Percentiles rank a stretch among this genome's conserved stretches.
phyloP scores from a whole-genome alignment of 2,797 vertebrate genomes.

The Craterocephalus amniculus region DNA sequence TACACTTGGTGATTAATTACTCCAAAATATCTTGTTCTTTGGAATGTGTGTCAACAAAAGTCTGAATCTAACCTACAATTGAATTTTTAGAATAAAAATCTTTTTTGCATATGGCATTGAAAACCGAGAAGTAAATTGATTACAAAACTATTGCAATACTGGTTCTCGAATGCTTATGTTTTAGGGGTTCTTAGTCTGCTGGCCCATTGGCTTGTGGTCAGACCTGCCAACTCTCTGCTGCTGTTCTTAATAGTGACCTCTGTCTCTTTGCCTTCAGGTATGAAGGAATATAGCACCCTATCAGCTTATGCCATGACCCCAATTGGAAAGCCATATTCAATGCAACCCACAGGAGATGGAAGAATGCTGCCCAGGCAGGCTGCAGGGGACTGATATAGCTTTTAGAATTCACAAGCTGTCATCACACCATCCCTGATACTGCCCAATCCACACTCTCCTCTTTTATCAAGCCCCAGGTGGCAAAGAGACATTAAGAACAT shows the following conservation, averaged over 20 bases:
- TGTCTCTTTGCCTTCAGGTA: slow-evolving; percentile 59
- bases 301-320: slow-evolving; percentile 75
- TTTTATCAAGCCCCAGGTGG: slow-evolving; percentile 58
- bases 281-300: slow-evolving; percentile 73
- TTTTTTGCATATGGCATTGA: not conserved
- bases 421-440: slow-evolving; percentile 56
- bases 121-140: not conserved
- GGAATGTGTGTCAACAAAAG: too few relatives aligned
- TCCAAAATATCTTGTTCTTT: too few relatives aligned
- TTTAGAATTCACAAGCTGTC: slow-evolving; percentile 76
- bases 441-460: slow-evolving; percentile 31
- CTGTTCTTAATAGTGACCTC: slow-evolving; percentile 59
- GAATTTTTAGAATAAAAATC: not conserved
- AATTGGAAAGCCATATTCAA: slow-evolving; percentile 81
- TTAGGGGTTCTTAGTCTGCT: slow-evolving; percentile 2
- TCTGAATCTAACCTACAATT: too few relatives aligned
- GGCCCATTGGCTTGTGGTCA: slow-evolving; percentile 43
- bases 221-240: slow-evolving; percentile 22
- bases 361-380: slow-evolving; percentile 64
- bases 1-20: too few relatives aligned
- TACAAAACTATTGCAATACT: not conserved
- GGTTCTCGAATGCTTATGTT: slow-evolving; percentile 32
- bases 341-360: slow-evolving; percentile 70
- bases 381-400: slow-evolving; percentile 80
- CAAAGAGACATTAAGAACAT: slow-evolving; percentile 55